Evolutionary conservation across 2,113 vertebrate genomes (phyloP).

Genomic region (Malurus elegans): DNA sequence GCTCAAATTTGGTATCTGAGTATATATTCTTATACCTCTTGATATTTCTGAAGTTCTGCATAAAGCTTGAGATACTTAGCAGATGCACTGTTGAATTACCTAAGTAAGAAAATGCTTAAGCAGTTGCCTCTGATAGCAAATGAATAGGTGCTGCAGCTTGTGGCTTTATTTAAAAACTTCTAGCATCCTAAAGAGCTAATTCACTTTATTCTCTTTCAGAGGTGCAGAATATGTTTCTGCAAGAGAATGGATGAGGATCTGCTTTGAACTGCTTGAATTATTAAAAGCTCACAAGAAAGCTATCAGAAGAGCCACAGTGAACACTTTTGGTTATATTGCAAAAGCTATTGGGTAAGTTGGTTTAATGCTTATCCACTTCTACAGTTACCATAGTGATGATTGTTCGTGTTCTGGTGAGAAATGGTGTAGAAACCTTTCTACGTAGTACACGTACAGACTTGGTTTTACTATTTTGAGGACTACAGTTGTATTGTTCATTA

Average conservation of each 20-base stretch:
- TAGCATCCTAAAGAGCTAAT: background rate
- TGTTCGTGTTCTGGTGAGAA: background rate
- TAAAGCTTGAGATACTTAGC: background rate
- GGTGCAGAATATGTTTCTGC: constrained; percentile 99
- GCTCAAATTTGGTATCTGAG: background rate
- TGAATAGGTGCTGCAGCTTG: background rate
- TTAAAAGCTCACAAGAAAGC: constrained; percentile 98
- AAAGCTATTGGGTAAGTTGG: constrained; percentile 94
- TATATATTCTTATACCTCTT: background rate
- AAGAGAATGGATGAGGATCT: constrained; percentile 99
- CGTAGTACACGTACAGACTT: background rate
- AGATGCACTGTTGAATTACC: background rate
- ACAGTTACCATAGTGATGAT: background rate
- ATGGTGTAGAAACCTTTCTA: background rate
- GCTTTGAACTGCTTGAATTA: constrained; percentile 95
- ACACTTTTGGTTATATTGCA: constrained; percentile 98
- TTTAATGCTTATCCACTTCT: background rate
- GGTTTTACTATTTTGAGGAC: background rate
- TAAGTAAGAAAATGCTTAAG: background rate
- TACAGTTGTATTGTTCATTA: background rate
- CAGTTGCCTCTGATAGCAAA: background rate
- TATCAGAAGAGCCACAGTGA: constrained; percentile 96
- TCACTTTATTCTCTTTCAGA: constrained; percentile 67
- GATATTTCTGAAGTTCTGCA: background rate
- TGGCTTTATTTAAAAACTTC: background rate